Percentiles rank a stretch among this genome's conserved stretches.
Evolutionary conservation across 2,113 vertebrate species (phyloP).

Genomic region (Gavialis gangeticus): DNA sequence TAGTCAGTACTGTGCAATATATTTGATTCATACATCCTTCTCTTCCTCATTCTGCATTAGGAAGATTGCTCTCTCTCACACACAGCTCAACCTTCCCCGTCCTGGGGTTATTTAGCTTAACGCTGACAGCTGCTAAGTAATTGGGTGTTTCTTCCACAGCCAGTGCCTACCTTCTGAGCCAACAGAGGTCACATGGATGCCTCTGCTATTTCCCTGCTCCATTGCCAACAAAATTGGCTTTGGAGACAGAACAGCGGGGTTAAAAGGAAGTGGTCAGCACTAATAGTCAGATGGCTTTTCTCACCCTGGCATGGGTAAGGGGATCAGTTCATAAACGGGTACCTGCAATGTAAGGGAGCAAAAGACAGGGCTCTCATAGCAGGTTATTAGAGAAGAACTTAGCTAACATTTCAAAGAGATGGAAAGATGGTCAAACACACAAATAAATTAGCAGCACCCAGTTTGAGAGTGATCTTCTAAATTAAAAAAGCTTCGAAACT

Average conservation of each 20-base stretch:
- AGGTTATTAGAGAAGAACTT: accelerated
- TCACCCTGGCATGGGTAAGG: not conserved
- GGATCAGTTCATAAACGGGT: not conserved
- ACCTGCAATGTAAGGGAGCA: accelerated
- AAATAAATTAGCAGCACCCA: accelerated
- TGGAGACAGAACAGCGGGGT: not conserved
- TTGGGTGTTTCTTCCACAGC: constrained; percentile 52
- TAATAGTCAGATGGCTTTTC: not conserved
- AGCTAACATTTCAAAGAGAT: not conserved
- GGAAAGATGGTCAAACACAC: not conserved
- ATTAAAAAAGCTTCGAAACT: not conserved
- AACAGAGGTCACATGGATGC: constrained; percentile 20
- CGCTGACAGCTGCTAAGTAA: constrained; percentile 61
- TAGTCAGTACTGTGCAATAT: not conserved
- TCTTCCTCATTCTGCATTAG: not conserved
- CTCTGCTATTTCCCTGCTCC: constrained; percentile 57
- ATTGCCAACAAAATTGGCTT: not conserved
- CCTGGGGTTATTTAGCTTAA: constrained; percentile 35
- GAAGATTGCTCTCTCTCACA: not conserved
- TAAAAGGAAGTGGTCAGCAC: accelerated
- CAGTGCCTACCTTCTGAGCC: constrained; percentile 12
- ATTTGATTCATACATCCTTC: accelerated
- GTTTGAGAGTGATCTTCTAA: not conserved
- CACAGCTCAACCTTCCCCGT: not conserved
- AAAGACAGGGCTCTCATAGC: not conserved